Evolutionary conservation across 2,888 invertebrate species (phyloP).

Genomic region (Arrhopalites spinosus): DNA sequence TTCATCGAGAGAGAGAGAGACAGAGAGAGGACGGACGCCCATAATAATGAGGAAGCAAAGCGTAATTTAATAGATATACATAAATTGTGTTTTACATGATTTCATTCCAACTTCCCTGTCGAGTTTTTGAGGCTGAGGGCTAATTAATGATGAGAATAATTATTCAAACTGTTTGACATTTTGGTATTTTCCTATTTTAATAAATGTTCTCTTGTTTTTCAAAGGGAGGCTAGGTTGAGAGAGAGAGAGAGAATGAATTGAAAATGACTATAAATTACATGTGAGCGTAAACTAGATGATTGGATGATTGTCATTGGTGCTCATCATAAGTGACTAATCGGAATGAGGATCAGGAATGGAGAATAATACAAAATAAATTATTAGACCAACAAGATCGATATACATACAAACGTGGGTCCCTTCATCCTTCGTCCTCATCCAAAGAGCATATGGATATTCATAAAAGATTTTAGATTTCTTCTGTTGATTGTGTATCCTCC

Average conservation of each 20-base stretch:
- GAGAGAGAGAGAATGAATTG: background rate
- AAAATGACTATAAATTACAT: background rate
- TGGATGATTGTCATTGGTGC: conserved; percentile 14
- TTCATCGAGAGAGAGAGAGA: too few relatives aligned
- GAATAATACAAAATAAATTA: too few relatives aligned
- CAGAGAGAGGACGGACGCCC: too few relatives aligned
- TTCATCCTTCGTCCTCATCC: too few relatives aligned
- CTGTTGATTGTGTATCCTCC: too few relatives aligned
- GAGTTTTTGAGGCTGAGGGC: background rate
- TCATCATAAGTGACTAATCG: conserved; percentile 7
- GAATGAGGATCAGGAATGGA: background rate
- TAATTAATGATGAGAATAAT: conserved; percentile 26
- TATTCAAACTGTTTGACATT: conserved; percentile 16
- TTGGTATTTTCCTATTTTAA: conserved; percentile 10
- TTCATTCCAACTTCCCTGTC: background rate
- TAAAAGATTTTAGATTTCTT: too few relatives aligned
- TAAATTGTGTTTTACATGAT: background rate
- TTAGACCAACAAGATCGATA: too few relatives aligned
- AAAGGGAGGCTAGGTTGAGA: background rate
- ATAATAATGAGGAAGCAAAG: background rate
- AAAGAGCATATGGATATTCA: too few relatives aligned
- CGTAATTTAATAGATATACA: background rate
- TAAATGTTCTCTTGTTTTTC: background rate
- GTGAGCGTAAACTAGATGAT: conserved; percentile 29
- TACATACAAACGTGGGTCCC: too few relatives aligned